These are phyloP conservation scores for Gila orcuttii DNA, from an alignment of 2,113 vertebrate genomes.

Conservation along the genomic window DNA sequence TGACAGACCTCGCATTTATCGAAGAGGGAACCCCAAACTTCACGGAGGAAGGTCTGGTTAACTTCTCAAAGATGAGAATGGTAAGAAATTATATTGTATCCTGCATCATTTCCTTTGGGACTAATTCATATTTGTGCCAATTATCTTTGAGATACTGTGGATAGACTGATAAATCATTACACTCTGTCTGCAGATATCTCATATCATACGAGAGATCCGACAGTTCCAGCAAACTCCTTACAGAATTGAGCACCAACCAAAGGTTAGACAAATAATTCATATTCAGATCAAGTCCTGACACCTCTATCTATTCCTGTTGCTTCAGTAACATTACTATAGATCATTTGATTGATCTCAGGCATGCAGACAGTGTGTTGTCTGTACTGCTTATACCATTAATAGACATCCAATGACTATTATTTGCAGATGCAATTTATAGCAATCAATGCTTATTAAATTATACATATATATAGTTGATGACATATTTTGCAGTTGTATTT, in stretches of 20 bases:
- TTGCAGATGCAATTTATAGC: not conserved
- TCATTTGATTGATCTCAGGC: not conserved
- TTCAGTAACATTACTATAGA: not conserved
- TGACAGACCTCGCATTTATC: slow-evolving; percentile 96
- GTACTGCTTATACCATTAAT: not conserved
- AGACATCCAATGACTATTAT: not conserved
- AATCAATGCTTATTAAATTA: not conserved
- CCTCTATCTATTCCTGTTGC: not conserved
- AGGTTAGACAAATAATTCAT: slow-evolving; percentile 77
- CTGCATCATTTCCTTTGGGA: not conserved
- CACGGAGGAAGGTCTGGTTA: slow-evolving; percentile 97
- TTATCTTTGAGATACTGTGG: not conserved
- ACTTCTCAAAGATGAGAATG: slow-evolving; percentile 99
- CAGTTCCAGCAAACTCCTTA: slow-evolving; percentile 98
- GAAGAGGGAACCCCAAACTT: slow-evolving; percentile 99
- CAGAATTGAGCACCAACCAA: slow-evolving; percentile 94
- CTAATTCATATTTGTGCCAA: not conserved
- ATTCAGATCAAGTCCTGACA: not conserved
- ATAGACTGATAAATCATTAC: not conserved
- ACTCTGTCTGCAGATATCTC: slow-evolving; percentile 84
- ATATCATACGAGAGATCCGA: slow-evolving; percentile 97
- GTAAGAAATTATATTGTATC: slow-evolving; percentile 69
- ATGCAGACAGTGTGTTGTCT: not conserved
- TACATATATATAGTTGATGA: not conserved
- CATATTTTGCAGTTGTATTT: not conserved